Evolutionary conservation across 2,797 vertebrate species (phyloP).

Genomic region (Melanogrammus aeglefinus): DNA sequence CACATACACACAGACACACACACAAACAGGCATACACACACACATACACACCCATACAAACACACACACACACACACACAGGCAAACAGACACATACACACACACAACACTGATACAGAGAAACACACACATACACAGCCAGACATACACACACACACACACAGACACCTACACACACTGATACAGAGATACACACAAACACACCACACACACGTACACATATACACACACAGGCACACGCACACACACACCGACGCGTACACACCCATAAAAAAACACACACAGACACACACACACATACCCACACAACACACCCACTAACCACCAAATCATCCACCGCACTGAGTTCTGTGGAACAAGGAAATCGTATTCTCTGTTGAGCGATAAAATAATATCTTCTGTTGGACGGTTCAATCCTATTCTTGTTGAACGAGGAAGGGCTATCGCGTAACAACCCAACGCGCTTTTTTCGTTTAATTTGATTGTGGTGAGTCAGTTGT

Average conservation of each 20-base stretch:
- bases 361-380: not conserved
- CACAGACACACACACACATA: too few species aligned
- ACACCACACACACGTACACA: too few species aligned
- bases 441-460: not conserved
- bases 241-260: too few species aligned
- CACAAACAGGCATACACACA: not conserved
- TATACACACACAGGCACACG: too few species aligned
- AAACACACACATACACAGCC: not conserved
- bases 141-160: constrained; percentile 1
- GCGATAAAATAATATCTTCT: not conserved
- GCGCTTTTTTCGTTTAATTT: not conserved
- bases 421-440: not conserved
- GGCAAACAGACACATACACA: not conserved
- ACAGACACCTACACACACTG: constrained; percentile 5
- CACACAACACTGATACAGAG: not conserved
- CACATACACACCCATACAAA: constrained; percentile 6
- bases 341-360: not conserved
- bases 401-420: not conserved
- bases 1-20: constrained; percentile 6
- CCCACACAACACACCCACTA: too few species aligned
- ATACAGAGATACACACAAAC: too few species aligned
- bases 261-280: too few species aligned
- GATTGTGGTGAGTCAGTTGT: not conserved
- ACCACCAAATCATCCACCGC: not conserved
- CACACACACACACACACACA: constrained; percentile 6